These are phyloP conservation scores for Caenorhabditis wallacei DNA, from an alignment of 2,888 invertebrate species.

Conservation along the genomic window DNA sequence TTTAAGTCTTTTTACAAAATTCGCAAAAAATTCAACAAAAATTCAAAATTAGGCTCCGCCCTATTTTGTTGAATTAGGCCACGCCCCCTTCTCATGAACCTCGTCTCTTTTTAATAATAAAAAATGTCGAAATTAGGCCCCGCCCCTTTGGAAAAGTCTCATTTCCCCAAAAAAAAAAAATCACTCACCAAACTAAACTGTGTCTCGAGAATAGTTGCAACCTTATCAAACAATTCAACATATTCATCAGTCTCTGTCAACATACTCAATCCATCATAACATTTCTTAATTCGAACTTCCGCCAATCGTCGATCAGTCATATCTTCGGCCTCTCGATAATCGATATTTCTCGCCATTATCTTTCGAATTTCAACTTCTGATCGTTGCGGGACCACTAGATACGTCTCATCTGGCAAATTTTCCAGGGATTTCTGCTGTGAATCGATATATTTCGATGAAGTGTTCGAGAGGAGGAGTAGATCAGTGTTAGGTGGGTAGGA, in stretches of 20 bases:
- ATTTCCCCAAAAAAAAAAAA: no score
- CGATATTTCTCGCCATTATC: slow-evolving; percentile 31
- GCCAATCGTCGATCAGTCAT: slow-evolving; percentile 33
- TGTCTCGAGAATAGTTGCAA: slow-evolving; percentile 47
- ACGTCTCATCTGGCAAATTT: slow-evolving; percentile 40
- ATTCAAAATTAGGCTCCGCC: no score
- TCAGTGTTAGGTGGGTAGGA: slow-evolving; percentile 44
- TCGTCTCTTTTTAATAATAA: no score
- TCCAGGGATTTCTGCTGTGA: slow-evolving; percentile 20
- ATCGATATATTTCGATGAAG: background rate
- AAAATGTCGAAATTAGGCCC: no score
- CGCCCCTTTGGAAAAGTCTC: no score
- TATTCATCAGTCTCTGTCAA: slow-evolving; percentile 50
- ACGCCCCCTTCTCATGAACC: no score
- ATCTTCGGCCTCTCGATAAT: slow-evolving; percentile 31
- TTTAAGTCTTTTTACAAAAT: no score
- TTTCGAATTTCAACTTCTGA: slow-evolving; percentile 24
- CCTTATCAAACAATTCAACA: slow-evolving; percentile 11
- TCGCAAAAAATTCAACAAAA: no score
- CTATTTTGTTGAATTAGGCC: no score
- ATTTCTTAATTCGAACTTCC: slow-evolving; percentile 31
- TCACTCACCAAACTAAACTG: slow-evolving; percentile 44
- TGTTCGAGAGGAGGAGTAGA: slow-evolving; percentile 46
- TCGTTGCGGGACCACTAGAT: slow-evolving; percentile 46
- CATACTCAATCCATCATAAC: slow-evolving; percentile 50